phyloP scores from a whole-genome alignment of 1,140 invertebrate species.

The Habropoda laboriosa region DNA sequence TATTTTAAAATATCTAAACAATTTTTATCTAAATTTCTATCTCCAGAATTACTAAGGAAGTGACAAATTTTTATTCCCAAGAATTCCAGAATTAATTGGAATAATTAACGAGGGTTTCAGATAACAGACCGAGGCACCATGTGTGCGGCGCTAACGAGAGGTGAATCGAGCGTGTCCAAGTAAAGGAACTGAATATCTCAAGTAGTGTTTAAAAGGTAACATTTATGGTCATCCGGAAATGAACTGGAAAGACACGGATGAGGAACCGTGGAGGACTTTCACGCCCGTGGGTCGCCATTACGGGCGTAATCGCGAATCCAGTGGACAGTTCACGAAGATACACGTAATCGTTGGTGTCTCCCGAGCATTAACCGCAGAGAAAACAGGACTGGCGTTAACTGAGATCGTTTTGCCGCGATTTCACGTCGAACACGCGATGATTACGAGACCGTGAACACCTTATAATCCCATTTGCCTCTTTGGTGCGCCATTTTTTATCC shows the following conservation, averaged over 20 bases:
- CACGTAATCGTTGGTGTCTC: not conserved
- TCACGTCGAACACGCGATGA: constrained; percentile 46
- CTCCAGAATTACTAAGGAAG: too few relatives aligned
- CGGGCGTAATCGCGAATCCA: not conserved
- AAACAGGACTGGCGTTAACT: constrained; percentile 17
- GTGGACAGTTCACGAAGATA: not conserved
- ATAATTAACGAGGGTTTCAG: too few relatives aligned
- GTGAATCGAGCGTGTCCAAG: not conserved
- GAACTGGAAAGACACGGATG: not conserved
- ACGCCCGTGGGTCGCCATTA: not conserved
- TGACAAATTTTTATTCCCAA: too few relatives aligned
- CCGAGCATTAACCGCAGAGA: not conserved
- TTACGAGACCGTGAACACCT: not conserved
- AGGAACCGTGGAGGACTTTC: not conserved
- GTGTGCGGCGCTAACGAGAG: too few relatives aligned
- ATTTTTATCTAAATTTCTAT: too few relatives aligned
- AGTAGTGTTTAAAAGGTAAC: not conserved
- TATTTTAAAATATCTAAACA: too few relatives aligned
- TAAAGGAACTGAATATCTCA: not conserved
- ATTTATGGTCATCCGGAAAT: not conserved
- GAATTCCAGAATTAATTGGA: too few relatives aligned
- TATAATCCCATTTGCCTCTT: not conserved
- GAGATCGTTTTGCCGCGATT: constrained; percentile 8
- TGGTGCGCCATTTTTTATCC: not conserved
- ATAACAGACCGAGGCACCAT: too few relatives aligned